These are phyloP conservation scores for Amazona vittata DNA, from an alignment of 2,113 vertebrate genomes.

Conservation along the genomic window DNA sequence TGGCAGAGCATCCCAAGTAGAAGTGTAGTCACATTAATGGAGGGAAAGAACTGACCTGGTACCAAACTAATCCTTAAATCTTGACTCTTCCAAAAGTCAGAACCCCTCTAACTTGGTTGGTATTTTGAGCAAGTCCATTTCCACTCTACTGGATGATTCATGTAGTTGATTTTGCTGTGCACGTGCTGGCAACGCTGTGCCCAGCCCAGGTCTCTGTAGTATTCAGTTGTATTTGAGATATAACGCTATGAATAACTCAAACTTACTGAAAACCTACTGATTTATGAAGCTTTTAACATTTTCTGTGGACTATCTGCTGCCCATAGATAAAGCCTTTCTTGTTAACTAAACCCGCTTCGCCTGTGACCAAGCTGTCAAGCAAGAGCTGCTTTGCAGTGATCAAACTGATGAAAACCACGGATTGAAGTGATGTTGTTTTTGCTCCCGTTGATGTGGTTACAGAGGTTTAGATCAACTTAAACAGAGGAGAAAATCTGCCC, in stretches of 20 bases:
- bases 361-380: not conserved
- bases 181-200: accelerated
- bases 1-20: not conserved
- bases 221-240: not conserved
- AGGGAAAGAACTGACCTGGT: not conserved
- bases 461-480: constrained; percentile 47
- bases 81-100: not conserved
- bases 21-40: not conserved
- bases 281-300: not conserved
- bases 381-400: not conserved
- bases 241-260: accelerated
- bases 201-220: not conserved
- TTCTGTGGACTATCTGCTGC: not conserved
- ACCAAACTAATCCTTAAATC: not conserved
- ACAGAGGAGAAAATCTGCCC: constrained; percentile 27
- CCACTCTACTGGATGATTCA: not conserved
- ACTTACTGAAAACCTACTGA: not conserved
- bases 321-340: not conserved
- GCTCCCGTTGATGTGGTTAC: not conserved
- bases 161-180: not conserved
- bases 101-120: not conserved
- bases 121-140: not conserved
- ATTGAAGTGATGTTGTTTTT: not conserved
- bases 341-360: not conserved
- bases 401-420: not conserved